These are phyloP conservation scores for Tetheella fluctuosa DNA, from an alignment of 2,888 invertebrate genomes.

Conservation along the genomic window DNA sequence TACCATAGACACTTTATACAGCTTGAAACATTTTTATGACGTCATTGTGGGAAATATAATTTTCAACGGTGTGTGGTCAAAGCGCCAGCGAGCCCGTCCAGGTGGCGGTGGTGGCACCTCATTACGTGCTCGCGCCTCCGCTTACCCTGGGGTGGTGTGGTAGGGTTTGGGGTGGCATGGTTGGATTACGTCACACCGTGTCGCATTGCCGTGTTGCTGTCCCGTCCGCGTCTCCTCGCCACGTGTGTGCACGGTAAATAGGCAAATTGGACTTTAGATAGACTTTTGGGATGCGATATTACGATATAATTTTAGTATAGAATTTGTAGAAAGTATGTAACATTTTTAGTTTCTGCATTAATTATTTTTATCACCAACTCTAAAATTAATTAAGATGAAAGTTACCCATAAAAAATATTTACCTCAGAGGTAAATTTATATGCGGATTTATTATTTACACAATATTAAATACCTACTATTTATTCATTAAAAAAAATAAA, in stretches of 20 bases:
- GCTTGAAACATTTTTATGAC: constrained; percentile 7
- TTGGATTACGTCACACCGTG: constrained; percentile 62
- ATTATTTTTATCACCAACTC: neutral
- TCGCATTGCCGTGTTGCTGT: constrained; percentile 62
- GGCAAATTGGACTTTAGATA: neutral
- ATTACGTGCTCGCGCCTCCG: constrained; percentile 39
- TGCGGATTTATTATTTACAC: no score
- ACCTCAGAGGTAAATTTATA: no score
- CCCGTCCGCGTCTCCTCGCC: constrained; percentile 16
- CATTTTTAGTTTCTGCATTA: no score
- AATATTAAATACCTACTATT: no score
- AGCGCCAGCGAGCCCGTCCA: constrained; percentile 29
- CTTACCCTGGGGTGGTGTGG: constrained; percentile 14
- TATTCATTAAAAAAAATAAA: no score
- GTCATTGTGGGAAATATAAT: constrained; percentile 16
- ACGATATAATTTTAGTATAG: neutral
- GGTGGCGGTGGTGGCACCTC: constrained; percentile 36
- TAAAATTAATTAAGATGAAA: no score
- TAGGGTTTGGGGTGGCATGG: constrained; percentile 17
- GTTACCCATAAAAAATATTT: no score
- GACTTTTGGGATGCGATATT: neutral
- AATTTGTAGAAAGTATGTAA: no score
- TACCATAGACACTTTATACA: constrained; percentile 5
- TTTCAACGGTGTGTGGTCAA: constrained; percentile 46
- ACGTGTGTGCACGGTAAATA: constrained; percentile 6